Conservation (phyloP, 1,140 invertebrate species). For the Bombus haemorrhoidalis region DNA sequence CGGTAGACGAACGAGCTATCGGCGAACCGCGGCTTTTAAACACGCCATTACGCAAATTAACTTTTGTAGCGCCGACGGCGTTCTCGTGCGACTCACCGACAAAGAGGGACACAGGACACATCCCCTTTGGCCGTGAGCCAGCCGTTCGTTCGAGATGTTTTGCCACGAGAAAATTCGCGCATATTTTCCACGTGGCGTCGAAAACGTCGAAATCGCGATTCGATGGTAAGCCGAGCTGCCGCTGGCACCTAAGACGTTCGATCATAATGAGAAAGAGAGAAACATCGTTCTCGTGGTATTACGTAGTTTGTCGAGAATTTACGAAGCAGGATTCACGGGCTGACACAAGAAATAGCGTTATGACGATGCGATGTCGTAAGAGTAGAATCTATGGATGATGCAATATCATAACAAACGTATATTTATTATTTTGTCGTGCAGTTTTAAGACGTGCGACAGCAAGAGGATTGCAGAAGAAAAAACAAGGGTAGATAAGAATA, state of each 20-base stretch:
- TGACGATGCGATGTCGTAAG: no score
- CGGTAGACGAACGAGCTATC: not conserved
- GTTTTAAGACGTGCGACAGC: no score
- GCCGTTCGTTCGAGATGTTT: constrained; percentile 55
- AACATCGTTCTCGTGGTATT: not conserved
- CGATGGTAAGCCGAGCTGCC: not conserved
- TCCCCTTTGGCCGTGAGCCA: constrained; percentile 50
- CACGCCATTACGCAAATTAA: constrained; percentile 67
- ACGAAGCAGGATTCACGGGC: no score
- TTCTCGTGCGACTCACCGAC: constrained; percentile 4
- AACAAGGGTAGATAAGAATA: not conserved
- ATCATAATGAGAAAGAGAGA: not conserved
- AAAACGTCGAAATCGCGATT: constrained; percentile 27
- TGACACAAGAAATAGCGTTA: not conserved
- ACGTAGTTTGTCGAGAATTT: not conserved
- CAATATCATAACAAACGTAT: not conserved
- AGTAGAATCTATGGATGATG: not conserved
- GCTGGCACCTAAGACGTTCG: constrained; percentile 1
- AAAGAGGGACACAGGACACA: not conserved
- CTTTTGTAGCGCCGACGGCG: constrained; percentile 51
- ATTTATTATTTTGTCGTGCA: not conserved
- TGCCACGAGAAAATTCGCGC: constrained; percentile 50
- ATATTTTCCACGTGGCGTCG: constrained; percentile 40
- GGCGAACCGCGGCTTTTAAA: constrained; percentile 48
- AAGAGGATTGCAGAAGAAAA: fast-evolving